phyloP scores from a whole-genome alignment of 2,888 invertebrate genomes.

The Phortica okadai region DNA sequence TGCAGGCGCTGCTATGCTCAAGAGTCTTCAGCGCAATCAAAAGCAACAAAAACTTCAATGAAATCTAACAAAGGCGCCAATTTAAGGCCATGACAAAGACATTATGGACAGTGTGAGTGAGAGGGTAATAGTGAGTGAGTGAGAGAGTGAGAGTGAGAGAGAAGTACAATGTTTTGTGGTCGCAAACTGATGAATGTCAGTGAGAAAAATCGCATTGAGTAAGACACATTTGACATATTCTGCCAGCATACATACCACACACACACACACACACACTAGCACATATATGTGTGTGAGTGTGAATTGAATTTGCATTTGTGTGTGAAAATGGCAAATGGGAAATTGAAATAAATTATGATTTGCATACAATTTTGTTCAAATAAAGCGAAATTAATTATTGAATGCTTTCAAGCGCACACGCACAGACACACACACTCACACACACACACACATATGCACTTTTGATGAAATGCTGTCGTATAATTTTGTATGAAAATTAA shows the following conservation, averaged over 20 bases:
- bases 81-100: no score
- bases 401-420: conserved; percentile 15
- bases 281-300: conserved; percentile 2
- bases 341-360: conserved; percentile 14
- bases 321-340: conserved; percentile 3
- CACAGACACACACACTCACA: conserved; percentile 1
- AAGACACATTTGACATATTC: conserved; percentile 34
- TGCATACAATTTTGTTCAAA: conserved; percentile 13
- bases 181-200: neutral
- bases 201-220: neutral
- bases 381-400: conserved; percentile 15
- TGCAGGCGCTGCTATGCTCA: neutral
- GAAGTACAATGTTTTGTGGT: neutral
- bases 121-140: neutral
- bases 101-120: no score
- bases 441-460: neutral
- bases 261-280: neutral
- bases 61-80: no score
- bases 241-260: neutral
- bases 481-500: neutral
- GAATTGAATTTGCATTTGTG: neutral
- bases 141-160: neutral
- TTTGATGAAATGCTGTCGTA: no score
- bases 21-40: neutral
- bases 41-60: neutral